Evolutionary conservation across 64 coral and sea anemone species (phyloP), one percentile per base, ranked within the genome.

Genomic region (Cladopsammia gracilis): DNA sequence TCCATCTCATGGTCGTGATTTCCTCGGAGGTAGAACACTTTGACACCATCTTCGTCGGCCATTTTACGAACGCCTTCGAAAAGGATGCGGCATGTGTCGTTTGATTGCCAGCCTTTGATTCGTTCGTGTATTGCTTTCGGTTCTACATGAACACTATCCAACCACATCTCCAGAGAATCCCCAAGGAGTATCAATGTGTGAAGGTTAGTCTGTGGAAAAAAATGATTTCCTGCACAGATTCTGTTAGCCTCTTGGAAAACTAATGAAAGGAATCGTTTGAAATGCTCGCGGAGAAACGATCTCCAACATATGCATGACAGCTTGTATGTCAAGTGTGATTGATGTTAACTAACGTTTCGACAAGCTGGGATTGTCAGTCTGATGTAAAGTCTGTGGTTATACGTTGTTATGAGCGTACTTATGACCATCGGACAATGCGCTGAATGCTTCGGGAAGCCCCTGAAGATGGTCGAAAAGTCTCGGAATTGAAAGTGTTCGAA

Each of bases 1-100:
- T 66, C 60, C 60, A 90, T 69, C 51, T 82, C 89, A 24, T 90
- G 89, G 70, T 90, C 89, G 25, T 90, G 89, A 82, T 78, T 90
- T 58, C 89, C 89, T 90, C 77, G 48, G 0, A 90, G 15, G 79
- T 90, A 90, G 24, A 90, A 90, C 13, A 90, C 89, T 48, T 90
- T 58, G 43, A 83, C 79, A 18, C 18, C 60, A 22, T 83, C 79
- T 83, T 83, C 79, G 5, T 83, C 34, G 9, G 34, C 18, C 79
- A 83, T 83, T 83, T 83, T 66, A 22, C 79, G 79, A 7, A 83
- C 44, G 10, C 58, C 34, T 10, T 64, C 58, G 34, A 62, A 82
- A 61, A 82, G 58, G 3, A 82, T 57, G 58, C 53, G 25, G 78
- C 78, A 82, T 43, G 78, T 82, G 15, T 60, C 25, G 11, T 82